phyloP scores from a whole-genome alignment of 2,113 vertebrate genomes.

The Megaceryle maxima region DNA sequence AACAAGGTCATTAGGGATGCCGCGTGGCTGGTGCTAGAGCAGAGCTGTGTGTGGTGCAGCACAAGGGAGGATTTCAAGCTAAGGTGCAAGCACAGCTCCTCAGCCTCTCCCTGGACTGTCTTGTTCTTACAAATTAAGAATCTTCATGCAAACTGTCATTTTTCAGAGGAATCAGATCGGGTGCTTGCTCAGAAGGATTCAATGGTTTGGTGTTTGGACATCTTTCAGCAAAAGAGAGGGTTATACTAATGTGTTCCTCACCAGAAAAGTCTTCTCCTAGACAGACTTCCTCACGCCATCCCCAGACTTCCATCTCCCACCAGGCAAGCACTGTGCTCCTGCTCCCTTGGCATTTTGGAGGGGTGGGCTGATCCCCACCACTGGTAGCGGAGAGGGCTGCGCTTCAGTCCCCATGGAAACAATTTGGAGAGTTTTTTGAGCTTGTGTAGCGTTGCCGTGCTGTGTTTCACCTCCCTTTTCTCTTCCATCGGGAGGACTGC shows the following conservation, averaged over 20 bases:
- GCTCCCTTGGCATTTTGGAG: conserved; percentile 18
- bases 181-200: background rate
- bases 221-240: background rate
- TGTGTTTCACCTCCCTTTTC: conserved; percentile 3
- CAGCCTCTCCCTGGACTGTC: background rate
- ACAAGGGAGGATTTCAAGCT: background rate
- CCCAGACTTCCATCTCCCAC: background rate
- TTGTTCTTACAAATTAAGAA: background rate
- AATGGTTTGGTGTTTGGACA: background rate
- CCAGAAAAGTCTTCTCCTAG: background rate
- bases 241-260: background rate
- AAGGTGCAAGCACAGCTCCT: background rate
- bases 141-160: background rate
- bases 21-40: background rate
- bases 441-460: conserved; percentile 33
- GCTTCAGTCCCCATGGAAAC: conserved; percentile 67
- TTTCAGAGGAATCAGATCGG: background rate
- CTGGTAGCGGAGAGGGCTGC: background rate
- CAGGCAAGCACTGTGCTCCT: background rate
- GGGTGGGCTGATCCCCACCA: background rate
- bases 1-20: background rate
- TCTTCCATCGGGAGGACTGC: background rate
- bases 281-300: background rate
- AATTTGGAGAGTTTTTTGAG: conserved; percentile 47
- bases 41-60: background rate